These are phyloP conservation scores for Scaptomyza reducta DNA, from an alignment of 2,888 invertebrate genomes.

Conservation along the genomic window DNA sequence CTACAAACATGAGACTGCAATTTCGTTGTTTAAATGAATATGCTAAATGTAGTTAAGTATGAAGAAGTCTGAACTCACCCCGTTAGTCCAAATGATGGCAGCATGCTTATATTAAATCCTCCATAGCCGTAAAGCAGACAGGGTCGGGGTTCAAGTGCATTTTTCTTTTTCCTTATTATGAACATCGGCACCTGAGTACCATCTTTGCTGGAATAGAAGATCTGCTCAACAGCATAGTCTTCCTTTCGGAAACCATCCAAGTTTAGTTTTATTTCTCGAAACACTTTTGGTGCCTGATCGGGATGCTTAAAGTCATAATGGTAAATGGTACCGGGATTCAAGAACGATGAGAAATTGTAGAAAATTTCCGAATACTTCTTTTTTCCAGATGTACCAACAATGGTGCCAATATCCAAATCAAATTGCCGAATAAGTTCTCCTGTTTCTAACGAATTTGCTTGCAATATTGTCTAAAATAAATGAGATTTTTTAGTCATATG, in stretches of 20 bases:
- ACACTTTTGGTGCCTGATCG: constrained; percentile 88
- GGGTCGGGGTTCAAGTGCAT: constrained; percentile 86
- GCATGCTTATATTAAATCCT: constrained; percentile 96
- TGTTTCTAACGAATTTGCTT: constrained; percentile 90
- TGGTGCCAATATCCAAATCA: constrained; percentile 93
- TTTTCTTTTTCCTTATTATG: constrained; percentile 90
- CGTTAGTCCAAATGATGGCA: constrained; percentile 94
- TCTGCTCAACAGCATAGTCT: constrained; percentile 93
- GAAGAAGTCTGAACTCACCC: constrained; percentile 83
- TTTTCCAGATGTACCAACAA: constrained; percentile 93
- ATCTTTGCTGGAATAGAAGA: constrained; percentile 97
- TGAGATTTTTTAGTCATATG: neutral
- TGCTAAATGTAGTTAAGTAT: too few relatives aligned
- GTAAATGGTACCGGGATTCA: constrained; percentile 93
- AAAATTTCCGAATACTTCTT: constrained; percentile 95
- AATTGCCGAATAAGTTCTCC: constrained; percentile 91
- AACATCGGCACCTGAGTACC: constrained; percentile 98
- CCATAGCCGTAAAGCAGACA: constrained; percentile 98
- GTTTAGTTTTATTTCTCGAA: constrained; percentile 91
- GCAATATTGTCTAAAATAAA: constrained; percentile 89
- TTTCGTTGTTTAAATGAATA: neutral
- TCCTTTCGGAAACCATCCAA: constrained; percentile 92
- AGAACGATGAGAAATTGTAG: constrained; percentile 96
- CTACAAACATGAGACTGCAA: constrained; percentile 90
- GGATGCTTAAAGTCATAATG: constrained; percentile 90